Conservation (phyloP, 1,140 invertebrate genomes). For the Magallana angulata region DNA sequence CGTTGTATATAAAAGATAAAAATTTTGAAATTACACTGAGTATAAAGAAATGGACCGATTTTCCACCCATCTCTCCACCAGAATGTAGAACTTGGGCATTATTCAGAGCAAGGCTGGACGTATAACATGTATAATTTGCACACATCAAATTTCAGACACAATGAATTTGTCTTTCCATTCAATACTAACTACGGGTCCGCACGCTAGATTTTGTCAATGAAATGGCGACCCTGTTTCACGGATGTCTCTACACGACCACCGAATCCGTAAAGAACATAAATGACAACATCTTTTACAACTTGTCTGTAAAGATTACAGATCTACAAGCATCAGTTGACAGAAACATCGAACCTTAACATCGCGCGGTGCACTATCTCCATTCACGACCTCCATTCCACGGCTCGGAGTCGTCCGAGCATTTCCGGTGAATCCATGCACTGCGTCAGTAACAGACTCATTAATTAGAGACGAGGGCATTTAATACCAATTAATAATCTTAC, state of each 20-base stretch:
- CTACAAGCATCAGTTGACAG: conserved; percentile 19
- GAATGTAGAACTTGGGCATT: no score
- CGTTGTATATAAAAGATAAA: background rate
- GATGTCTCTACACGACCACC: background rate
- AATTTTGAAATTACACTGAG: background rate
- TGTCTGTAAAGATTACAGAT: background rate
- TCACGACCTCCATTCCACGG: background rate
- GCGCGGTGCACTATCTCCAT: background rate
- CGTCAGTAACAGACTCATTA: background rate
- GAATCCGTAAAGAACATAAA: background rate
- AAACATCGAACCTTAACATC: conserved; percentile 8
- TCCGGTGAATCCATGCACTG: background rate
- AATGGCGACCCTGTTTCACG: background rate
- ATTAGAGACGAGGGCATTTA: background rate
- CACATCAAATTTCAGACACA: conserved; percentile 17
- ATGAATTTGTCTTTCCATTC: conserved; percentile 2
- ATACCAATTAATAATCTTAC: conserved; percentile 23
- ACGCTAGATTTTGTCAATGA: conserved; percentile 23
- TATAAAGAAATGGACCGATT: no score
- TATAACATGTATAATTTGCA: background rate
- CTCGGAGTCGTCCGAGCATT: background rate
- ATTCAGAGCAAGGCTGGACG: no score
- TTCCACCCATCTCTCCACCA: no score
- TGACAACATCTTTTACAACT: background rate
- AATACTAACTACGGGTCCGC: background rate